Evolutionary conservation across 2,797 vertebrate genomes (phyloP), one percentile per base, ranked within the genome.

Genomic region (Sebastes ruberrimus): DNA sequence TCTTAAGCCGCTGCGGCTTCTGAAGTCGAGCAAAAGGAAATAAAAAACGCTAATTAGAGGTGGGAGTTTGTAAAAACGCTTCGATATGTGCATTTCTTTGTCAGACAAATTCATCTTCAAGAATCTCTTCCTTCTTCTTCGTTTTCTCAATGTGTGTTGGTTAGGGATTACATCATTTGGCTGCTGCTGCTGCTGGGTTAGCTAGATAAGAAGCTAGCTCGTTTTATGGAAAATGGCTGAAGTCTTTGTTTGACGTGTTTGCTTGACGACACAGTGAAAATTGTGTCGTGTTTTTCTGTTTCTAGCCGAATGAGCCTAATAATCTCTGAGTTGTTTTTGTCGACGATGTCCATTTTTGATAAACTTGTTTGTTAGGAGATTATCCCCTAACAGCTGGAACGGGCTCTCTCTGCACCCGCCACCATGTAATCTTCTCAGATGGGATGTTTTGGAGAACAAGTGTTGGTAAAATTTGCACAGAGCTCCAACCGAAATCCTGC

Each of bases 361-460:
- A 61, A 88, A 90, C 75, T 85, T 89, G 86, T 91, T 93, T 93
- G 86, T 81, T 76, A 30, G 59, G 71, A 83, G 90, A 93, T 93
- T 90, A 93, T 90, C 67, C 80, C 56, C 49, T 14, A 84, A 75
- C 82, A 87, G 82, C 86, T 88, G 86, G 83, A 88, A 74, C 35
- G 67, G 46, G 63, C 61, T 79, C 52, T 10, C 61, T 73, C 53
- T 35, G 49, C 56, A 68, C 85, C 46, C 30, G 62, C 62, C 70
- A 72, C 75, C 64, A 65, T 72, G 35, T 87, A 89, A 91, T 93
- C 84, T 90, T 75, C 79, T 90, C 90, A 79, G 71, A 89, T 46
- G 32, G 52, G 59, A 84, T 82, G 74, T 84, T 91, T 86, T 87
- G 66, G 83, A 74, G 87, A 85, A 60, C 80, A 77, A 83, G 76